A percentile compares a stretch with the other conserved stretches of the same genome.
Conservation (phyloP, 2,113 vertebrate genomes). For the Benitochromis conjunctus region DNA sequence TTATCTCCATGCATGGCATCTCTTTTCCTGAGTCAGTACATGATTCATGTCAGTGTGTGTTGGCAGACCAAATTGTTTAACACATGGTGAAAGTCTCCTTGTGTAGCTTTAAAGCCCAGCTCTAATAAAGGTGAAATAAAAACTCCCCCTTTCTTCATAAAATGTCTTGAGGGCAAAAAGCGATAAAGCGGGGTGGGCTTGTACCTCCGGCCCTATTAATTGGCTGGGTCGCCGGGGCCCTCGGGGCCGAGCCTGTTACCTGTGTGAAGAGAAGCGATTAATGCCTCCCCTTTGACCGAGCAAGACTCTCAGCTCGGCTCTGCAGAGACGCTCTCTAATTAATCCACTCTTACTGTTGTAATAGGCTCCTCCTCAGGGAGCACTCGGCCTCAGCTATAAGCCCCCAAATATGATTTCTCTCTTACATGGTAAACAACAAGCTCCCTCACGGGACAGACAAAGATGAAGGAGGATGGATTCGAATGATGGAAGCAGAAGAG, state of each 20-base stretch:
- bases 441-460: slow-evolving; percentile 66
- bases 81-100: not conserved
- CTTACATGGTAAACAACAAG: slow-evolving; percentile 89
- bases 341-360: slow-evolving; percentile 96
- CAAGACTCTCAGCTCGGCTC: slow-evolving; percentile 75
- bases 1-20: not conserved
- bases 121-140: slow-evolving; percentile 57
- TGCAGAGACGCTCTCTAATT: slow-evolving; percentile 87
- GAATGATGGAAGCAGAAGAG: slow-evolving; percentile 15
- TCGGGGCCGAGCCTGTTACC: slow-evolving; percentile 64
- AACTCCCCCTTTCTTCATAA: slow-evolving; percentile 47
- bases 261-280: slow-evolving; percentile 70
- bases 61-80: not conserved
- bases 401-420: slow-evolving; percentile 88
- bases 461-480: slow-evolving; percentile 45
- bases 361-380: slow-evolving; percentile 83
- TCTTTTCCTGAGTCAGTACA: not conserved
- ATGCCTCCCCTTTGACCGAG: slow-evolving; percentile 78
- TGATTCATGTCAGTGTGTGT: not conserved
- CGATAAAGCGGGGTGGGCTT: slow-evolving; percentile 64
- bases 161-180: slow-evolving; percentile 61
- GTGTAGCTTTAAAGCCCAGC: slow-evolving; percentile 21
- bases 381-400: slow-evolving; percentile 58
- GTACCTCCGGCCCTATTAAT: slow-evolving; percentile 72
- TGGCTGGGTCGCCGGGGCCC: slow-evolving; percentile 60